Percentiles rank a stretch among this genome's conserved stretches.
phyloP scores from a whole-genome alignment of 2,113 vertebrate species.

The Paratilapia polleni region DNA sequence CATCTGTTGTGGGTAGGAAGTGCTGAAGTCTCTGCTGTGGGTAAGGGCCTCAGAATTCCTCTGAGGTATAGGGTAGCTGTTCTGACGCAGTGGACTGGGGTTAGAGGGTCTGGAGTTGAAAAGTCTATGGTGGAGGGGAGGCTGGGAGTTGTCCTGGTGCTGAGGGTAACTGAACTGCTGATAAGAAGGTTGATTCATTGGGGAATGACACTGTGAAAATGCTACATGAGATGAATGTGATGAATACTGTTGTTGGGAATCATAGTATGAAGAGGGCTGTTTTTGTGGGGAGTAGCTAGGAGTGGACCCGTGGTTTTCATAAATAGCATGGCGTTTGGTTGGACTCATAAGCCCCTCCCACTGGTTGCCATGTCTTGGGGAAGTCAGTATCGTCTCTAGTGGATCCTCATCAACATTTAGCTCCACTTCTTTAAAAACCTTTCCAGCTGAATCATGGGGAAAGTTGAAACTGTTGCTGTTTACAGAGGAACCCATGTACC shows the following conservation, averaged over 20 bases:
- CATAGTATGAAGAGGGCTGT: constrained; percentile 4
- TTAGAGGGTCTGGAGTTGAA: constrained; percentile 21
- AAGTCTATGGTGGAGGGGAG: constrained; percentile 42
- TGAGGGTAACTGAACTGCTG: constrained; percentile 28
- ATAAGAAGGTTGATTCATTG: constrained; percentile 29
- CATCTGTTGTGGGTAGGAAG: constrained; percentile 42
- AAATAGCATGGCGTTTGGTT: constrained; percentile 66
- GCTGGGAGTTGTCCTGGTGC: constrained; percentile 41
- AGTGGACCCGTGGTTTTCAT: constrained; percentile 66
- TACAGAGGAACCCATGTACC: constrained; percentile 31
- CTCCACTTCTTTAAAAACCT: constrained; percentile 85
- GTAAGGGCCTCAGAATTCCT: constrained; percentile 23
- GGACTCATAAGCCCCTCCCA: constrained; percentile 59
- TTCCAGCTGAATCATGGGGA: constrained; percentile 74
- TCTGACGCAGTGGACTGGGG: constrained; percentile 36
- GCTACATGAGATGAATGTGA: constrained; percentile 17
- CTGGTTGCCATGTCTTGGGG: constrained; percentile 4
- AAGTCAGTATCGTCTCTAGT: constrained; percentile 71
- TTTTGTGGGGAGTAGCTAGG: constrained; percentile 40
- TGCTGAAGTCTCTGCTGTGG: constrained; percentile 38
- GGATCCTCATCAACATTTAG: constrained; percentile 83
- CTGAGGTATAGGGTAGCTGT: constrained; percentile 43
- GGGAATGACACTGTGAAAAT: constrained; percentile 39
- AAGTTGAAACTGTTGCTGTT: constrained; percentile 63
- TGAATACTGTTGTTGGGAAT: constrained; percentile 32